phyloP scores from a whole-genome alignment of 1,140 invertebrate species.

The Hyphantria cunea region DNA sequence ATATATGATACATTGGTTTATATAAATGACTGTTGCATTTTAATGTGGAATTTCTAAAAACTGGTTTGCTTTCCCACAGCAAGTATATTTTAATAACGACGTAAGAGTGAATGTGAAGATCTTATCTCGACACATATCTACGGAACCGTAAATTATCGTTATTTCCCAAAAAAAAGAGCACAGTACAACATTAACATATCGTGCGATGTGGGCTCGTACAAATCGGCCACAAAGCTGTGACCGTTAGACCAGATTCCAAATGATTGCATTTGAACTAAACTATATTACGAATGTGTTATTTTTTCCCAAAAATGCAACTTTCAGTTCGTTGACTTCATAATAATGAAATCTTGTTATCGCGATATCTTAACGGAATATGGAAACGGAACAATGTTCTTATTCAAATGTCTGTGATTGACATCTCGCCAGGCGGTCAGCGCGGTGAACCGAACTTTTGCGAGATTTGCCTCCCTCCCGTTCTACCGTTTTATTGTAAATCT shows the following conservation, averaged over 20 bases:
- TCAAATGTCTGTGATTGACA: constrained; percentile 78
- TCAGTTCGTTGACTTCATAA: constrained; percentile 65
- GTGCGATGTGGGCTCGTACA: constrained; percentile 5
- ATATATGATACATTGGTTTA: too few relatives aligned
- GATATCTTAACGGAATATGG: constrained; percentile 66
- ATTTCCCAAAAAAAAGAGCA: constrained; percentile 13
- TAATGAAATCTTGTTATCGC: constrained; percentile 70
- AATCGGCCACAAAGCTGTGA: constrained; percentile 42
- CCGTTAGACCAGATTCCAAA: constrained; percentile 65
- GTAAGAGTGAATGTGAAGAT: constrained; percentile 12
- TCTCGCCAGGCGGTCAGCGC: constrained; percentile 73
- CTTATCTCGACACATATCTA: constrained; percentile 26
- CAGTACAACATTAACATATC: constrained; percentile 23
- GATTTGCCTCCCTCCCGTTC: constrained; percentile 53
- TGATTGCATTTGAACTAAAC: constrained; percentile 52
- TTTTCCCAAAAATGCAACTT: constrained; percentile 56
- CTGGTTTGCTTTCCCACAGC: constrained; percentile 14
- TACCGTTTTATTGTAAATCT: constrained; percentile 65
- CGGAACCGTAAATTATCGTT: constrained; percentile 33
- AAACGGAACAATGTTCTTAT: constrained; percentile 71
- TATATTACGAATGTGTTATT: constrained; percentile 45
- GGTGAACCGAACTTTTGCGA: constrained; percentile 42
- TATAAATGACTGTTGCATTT: too few relatives aligned
- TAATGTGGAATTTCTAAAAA: not conserved
- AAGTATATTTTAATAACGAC: constrained; percentile 4